phyloP scores from a whole-genome alignment of 2,888 invertebrate species.

The Cryptops parisi region DNA sequence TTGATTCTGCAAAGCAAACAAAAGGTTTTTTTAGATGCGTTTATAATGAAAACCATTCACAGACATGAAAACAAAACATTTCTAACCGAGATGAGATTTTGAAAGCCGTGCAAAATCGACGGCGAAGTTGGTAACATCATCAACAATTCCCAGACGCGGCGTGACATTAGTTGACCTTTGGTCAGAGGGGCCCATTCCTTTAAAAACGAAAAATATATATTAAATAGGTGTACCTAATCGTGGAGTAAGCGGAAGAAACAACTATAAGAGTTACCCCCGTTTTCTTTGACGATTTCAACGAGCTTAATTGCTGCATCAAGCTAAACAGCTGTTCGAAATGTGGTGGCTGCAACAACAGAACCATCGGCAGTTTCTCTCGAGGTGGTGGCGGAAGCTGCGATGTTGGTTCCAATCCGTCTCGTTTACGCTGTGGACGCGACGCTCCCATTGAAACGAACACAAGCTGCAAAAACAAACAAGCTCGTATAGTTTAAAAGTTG shows the following conservation, averaged over 20 bases:
- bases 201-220: slow-evolving; percentile 19
- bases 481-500: too few relatives aligned
- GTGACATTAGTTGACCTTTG: slow-evolving; percentile 73
- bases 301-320: slow-evolving; percentile 76
- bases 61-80: not conserved
- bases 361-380: slow-evolving; percentile 61
- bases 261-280: slow-evolving; percentile 51
- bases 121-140: slow-evolving; percentile 84
- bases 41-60: not conserved
- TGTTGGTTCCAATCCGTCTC: slow-evolving; percentile 63
- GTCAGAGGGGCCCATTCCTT: slow-evolving; percentile 59
- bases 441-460: slow-evolving; percentile 83
- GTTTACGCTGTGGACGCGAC: slow-evolving; percentile 42
- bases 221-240: too few relatives aligned
- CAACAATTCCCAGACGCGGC: slow-evolving; percentile 87
- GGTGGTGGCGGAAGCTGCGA: slow-evolving; percentile 74
- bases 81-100: slow-evolving; percentile 40
- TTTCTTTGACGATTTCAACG: slow-evolving; percentile 63
- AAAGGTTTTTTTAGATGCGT: not conserved
- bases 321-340: slow-evolving; percentile 84
- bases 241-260: too few relatives aligned
- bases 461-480: slow-evolving; percentile 38
- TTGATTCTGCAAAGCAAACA: not conserved
- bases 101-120: slow-evolving; percentile 66
- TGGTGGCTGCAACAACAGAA: slow-evolving; percentile 63